Conservation (phyloP, 2,888 invertebrate species). For the Cryptocephalus primarius region DNA sequence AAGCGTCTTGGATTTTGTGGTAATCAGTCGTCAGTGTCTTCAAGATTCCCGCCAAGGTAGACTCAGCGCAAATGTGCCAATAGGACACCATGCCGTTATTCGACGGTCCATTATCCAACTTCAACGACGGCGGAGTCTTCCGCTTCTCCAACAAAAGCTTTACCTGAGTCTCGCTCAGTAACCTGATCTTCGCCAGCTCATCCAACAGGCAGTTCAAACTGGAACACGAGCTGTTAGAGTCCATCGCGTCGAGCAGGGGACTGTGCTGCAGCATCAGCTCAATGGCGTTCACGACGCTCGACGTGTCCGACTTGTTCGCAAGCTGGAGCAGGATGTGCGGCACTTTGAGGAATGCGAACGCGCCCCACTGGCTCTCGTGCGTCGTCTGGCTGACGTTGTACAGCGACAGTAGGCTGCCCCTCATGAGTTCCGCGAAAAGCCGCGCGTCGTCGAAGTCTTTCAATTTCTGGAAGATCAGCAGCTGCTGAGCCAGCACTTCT, state of each 20-base stretch:
- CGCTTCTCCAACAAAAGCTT: constrained; percentile 55
- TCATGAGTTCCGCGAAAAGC: constrained; percentile 78
- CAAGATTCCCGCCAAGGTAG: constrained; percentile 77
- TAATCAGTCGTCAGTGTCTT: constrained; percentile 86
- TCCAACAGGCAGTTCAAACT: constrained; percentile 74
- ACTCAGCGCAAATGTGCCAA: constrained; percentile 77
- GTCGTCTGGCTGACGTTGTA: constrained; percentile 75
- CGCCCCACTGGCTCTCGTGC: constrained; percentile 86
- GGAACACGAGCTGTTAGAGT: constrained; percentile 81
- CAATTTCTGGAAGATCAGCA: constrained; percentile 73
- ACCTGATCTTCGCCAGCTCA: constrained; percentile 67
- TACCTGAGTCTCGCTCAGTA: constrained; percentile 69
- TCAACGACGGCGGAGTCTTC: constrained; percentile 31
- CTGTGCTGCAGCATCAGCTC: constrained; percentile 76
- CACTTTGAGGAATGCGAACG: constrained; percentile 86
- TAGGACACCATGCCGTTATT: constrained; percentile 56
- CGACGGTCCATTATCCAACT: constrained; percentile 47
- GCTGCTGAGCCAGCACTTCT: constrained; percentile 66
- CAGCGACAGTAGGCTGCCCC: constrained; percentile 82
- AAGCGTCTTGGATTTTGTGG: constrained; percentile 75
- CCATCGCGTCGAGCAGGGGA: constrained; percentile 78
- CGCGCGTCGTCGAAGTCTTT: constrained; percentile 73
- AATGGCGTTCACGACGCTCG: constrained; percentile 62
- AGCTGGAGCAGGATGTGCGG: constrained; percentile 58
- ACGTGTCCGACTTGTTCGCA: constrained; percentile 22